A percentile compares a stretch with the other conserved stretches of the same genome.
phyloP scores from a whole-genome alignment of 2,888 invertebrate species.

The Lordiphosa fenestrarum region DNA sequence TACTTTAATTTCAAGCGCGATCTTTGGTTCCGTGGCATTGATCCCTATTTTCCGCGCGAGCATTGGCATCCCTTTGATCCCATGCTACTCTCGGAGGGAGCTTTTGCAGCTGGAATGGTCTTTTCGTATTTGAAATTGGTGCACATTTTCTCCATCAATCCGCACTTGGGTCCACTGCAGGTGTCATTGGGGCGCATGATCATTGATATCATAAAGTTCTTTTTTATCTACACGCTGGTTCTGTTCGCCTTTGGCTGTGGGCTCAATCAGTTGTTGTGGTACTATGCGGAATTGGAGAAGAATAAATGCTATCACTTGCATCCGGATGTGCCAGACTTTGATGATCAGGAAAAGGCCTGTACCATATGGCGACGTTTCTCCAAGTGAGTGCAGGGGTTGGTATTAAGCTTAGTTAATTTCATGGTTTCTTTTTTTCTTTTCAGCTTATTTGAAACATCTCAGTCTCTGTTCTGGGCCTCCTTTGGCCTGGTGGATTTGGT shows the following conservation, averaged over 20 bases:
- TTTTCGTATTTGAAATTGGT: conserved; percentile 97
- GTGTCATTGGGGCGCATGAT: conserved; percentile 97
- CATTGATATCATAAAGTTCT: conserved; percentile 96
- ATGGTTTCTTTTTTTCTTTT: neutral
- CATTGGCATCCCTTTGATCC: conserved; percentile 98
- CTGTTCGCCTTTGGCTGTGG: conserved; percentile 98
- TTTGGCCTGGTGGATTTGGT: conserved; percentile 97
- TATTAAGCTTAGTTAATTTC: no score
- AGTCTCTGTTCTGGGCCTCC: conserved; percentile 98
- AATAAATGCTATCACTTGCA: conserved; percentile 90
- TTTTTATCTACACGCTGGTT: conserved; percentile 95
- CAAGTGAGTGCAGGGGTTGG: conserved; percentile 83
- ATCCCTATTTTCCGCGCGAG: conserved; percentile 93
- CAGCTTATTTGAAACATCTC: conserved; percentile 98
- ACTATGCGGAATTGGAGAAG: conserved; percentile 94
- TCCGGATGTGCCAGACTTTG: conserved; percentile 89
- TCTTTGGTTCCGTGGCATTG: conserved; percentile 83
- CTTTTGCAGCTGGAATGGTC: conserved; percentile 98
- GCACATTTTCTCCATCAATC: conserved; percentile 98
- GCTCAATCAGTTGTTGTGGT: conserved; percentile 95
- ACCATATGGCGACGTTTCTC: conserved; percentile 93
- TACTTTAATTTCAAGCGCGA: conserved; percentile 82
- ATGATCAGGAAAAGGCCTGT: conserved; percentile 90
- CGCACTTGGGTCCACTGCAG: conserved; percentile 94
- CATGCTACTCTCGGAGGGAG: conserved; percentile 93